Evolutionary conservation across 92 coral and sea anemone species (phyloP), one percentile per base, ranked within the genome.

Genomic region (Nematostella vectensis): DNA sequence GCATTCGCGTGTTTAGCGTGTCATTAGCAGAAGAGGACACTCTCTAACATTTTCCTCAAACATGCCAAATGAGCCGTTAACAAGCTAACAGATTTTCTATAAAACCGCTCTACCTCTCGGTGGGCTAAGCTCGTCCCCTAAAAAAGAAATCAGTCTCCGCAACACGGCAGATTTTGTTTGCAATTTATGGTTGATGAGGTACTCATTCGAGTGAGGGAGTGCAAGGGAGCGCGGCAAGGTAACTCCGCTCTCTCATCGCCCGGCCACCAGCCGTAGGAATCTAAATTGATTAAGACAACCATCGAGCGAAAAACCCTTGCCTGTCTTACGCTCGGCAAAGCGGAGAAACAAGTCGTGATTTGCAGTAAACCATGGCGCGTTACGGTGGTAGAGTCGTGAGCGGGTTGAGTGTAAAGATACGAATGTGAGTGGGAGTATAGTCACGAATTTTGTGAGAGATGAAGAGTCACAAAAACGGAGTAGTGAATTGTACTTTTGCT

Each of bases 101-200:
- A 6, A 15, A 33, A 6, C 40, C 40, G 33, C 43, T 38, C 40
- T 54, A 66, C 72, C 72, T 23, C 63, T 66, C 37, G 57, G 57
- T 12, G 75, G 50, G 75, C 59, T 48, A 44, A 68, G 42, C 67
- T 48, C 20, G 47, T 27, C 38, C 65, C 36, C 45, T 19, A 28
- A 24, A 22, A 45, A 68, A 51, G 29, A 68, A 68, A 68, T 17
- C 75, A 59, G 50, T 9, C 28, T 47, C 59, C 67, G 51, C 48
- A 57, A 24, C 65, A 42, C 2, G n/a, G 73, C 30, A 55, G 83
- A 79, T 79, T 65, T 75, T 84, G 73, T 65, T 74, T 55, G 50
- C 59, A 55, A 55, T 86, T 93, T 83, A 77, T 86, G 94, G 77
- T 87, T 86, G 94, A 82, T 62, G 71, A 79, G 83, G 74, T 55